These are phyloP conservation scores for Tetropium fuscum DNA, from an alignment of 2,888 invertebrate genomes.

Conservation along the genomic window DNA sequence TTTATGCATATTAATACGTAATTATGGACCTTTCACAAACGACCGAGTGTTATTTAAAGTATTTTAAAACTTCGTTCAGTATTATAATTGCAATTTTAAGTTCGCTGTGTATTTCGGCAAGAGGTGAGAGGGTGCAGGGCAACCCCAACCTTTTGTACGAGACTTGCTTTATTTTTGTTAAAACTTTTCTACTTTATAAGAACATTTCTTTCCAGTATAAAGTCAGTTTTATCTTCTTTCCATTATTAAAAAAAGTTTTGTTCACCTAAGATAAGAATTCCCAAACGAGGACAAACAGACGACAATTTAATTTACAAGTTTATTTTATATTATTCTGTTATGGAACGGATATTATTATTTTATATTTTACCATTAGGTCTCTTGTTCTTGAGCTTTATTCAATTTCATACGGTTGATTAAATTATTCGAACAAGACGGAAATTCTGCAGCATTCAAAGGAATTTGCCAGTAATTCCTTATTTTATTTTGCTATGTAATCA, in stretches of 20 bases:
- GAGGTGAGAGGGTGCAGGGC: slow-evolving; percentile 22
- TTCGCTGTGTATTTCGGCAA: slow-evolving; percentile 49
- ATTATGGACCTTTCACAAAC: slow-evolving; percentile 43
- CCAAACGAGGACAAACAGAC: slow-evolving; percentile 48
- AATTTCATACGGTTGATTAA: slow-evolving; percentile 37
- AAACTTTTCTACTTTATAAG: slow-evolving; percentile 60
- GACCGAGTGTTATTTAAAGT: slow-evolving; percentile 48
- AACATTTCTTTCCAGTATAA: slow-evolving; percentile 60
- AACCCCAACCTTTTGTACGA: slow-evolving; percentile 51
- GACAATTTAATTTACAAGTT: slow-evolving; percentile 51
- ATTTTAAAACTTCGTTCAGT: slow-evolving; percentile 51
- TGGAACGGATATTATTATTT: slow-evolving; percentile 39
- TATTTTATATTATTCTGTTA: slow-evolving; percentile 35
- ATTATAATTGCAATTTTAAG: slow-evolving; percentile 59
- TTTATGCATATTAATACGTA: slow-evolving; percentile 51
- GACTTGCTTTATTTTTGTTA: slow-evolving; percentile 57
- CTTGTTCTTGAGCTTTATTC: slow-evolving; percentile 37
- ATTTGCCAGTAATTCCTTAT: slow-evolving; percentile 29
- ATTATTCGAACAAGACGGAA: slow-evolving; percentile 40
- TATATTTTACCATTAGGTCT: slow-evolving; percentile 37
- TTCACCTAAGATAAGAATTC: slow-evolving; percentile 54
- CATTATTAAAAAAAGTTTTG: slow-evolving; percentile 62
- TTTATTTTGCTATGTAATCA: slow-evolving; percentile 33
- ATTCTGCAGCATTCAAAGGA: slow-evolving; percentile 35
- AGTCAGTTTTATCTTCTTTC: slow-evolving; percentile 58